phyloP scores from a whole-genome alignment of 2,888 invertebrate genomes.

The Drosophila mettleri region DNA sequence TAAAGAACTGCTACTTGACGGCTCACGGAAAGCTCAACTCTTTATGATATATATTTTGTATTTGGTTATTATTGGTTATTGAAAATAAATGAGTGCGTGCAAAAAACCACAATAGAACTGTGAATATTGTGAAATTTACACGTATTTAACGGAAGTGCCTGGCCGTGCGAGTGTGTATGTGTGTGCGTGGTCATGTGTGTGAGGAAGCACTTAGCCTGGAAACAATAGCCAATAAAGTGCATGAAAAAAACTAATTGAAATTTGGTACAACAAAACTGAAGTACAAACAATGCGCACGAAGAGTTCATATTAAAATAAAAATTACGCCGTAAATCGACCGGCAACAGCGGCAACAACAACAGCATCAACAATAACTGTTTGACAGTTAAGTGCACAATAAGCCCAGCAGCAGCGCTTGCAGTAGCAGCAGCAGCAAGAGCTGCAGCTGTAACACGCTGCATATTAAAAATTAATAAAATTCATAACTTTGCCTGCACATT shows the following conservation, averaged over 20 bases:
- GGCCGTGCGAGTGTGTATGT: constrained; percentile 17
- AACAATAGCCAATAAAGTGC: constrained; percentile 79
- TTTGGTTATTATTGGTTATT: constrained; percentile 51
- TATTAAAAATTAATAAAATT: constrained; percentile 61
- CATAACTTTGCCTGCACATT: constrained; percentile 51
- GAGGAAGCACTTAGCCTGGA: constrained; percentile 66
- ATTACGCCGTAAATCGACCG: constrained; percentile 42
- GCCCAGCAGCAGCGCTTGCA: constrained; percentile 25
- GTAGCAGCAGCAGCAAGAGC: neutral
- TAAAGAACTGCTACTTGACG: neutral
- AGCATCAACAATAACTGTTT: constrained; percentile 20
- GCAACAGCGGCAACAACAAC: constrained; percentile 27
- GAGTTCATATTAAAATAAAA: constrained; percentile 66
- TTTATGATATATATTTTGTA: constrained; percentile 19
- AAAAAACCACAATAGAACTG: constrained; percentile 50
- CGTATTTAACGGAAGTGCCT: constrained; percentile 38
- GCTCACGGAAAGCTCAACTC: constrained; percentile 27
- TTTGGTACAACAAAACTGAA: constrained; percentile 71
- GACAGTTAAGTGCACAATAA: constrained; percentile 48
- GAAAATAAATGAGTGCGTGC: constrained; percentile 42
- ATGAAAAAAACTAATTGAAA: constrained; percentile 78
- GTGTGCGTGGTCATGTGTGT: constrained; percentile 10
- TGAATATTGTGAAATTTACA: constrained; percentile 43
- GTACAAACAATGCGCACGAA: constrained; percentile 63
- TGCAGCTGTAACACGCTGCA: constrained; percentile 14